Base-by-base conservation (phyloP, 2,113 vertebrate genomes). In the Onychostruthus taczanowskii region DNA sequence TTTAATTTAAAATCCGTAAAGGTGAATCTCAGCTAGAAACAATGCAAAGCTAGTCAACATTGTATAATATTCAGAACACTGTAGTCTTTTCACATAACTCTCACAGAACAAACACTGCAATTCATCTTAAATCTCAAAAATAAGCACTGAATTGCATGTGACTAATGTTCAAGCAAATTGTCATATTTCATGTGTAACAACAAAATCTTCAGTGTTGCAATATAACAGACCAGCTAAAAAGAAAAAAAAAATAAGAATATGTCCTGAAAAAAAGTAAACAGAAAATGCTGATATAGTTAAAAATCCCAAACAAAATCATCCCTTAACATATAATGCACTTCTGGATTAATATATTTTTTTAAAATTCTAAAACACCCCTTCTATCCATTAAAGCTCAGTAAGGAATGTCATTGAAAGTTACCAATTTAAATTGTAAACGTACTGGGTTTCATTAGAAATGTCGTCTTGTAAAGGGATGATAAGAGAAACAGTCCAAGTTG, bases 1-100 rank as follows among this genome's bases (percentile, higher is more conserved):
- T 94, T 93, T 93, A 93, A 94, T 90, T 94, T 76, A 76, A 95
- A 96, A 95, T 76, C 84, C 30, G 62, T 84, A 73, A 93, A 79
- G 28, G 35, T 66, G 90, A 94, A 62, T 59, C 26, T 87, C 44
- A 53, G 20, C 47, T 43, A 73, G 78, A 94, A 94, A 95, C 68
- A 92, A 88, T 52, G 35, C 55, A 70, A 35, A 94, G 39, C 37
- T 63, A 74, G 43, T 18, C 49, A 89, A 30, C 21, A 37, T 3
- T 37, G 13, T 52, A 30, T 27, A 59, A 88, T 28, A n/a, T 56
- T 91, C n/a, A 67, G 66, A 88, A 61, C 44, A 64, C 22, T 15
- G 3, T 22, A 68, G 28, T 66, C 10, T 85, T 86, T 88, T 61
- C 78, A 78, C 23, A 49, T n/a, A 92, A 70, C 11, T 73, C 37